These are phyloP conservation scores for Serilophus lunatus DNA, from an alignment of 2,113 vertebrate genomes.

Conservation along the genomic window DNA sequence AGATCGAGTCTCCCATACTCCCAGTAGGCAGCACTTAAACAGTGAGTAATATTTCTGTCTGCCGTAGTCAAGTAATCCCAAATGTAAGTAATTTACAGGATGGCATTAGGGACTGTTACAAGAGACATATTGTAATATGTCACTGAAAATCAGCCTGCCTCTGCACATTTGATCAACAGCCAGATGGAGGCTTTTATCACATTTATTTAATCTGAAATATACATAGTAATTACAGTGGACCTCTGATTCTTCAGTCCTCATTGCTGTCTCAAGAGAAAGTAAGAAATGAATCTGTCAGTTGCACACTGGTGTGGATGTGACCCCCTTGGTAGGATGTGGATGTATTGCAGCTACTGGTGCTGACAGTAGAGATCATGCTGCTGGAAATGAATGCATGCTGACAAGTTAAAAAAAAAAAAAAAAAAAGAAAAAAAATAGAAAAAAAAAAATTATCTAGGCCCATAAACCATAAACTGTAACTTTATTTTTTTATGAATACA, in stretches of 20 bases:
- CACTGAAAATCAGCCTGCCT: conserved; percentile 76
- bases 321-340: conserved; percentile 44
- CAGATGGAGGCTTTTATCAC: conserved; percentile 82
- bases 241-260: conserved; percentile 69
- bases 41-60: conserved; percentile 77
- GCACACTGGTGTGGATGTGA: conserved; percentile 52
- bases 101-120: conserved; percentile 69
- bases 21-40: conserved; percentile 71
- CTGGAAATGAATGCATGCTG: not conserved
- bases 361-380: not conserved
- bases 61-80: conserved; percentile 75
- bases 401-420: not conserved
- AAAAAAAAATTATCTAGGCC: too few species aligned
- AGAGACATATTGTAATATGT: conserved; percentile 78
- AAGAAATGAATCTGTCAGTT: conserved; percentile 72
- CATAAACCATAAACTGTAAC: not conserved
- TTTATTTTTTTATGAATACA: not conserved
- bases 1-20: conserved; percentile 50
- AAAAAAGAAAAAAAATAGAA: too few species aligned
- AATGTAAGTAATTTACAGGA: conserved; percentile 77
- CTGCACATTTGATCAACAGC: conserved; percentile 77
- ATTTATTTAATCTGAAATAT: conserved; percentile 83
- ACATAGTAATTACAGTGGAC: conserved; percentile 79
- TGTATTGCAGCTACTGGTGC: conserved; percentile 12
- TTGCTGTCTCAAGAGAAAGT: conserved; percentile 71